Base-by-base conservation (phyloP, 2,113 vertebrate species). In the Pseudolaguvia tuberculata region DNA sequence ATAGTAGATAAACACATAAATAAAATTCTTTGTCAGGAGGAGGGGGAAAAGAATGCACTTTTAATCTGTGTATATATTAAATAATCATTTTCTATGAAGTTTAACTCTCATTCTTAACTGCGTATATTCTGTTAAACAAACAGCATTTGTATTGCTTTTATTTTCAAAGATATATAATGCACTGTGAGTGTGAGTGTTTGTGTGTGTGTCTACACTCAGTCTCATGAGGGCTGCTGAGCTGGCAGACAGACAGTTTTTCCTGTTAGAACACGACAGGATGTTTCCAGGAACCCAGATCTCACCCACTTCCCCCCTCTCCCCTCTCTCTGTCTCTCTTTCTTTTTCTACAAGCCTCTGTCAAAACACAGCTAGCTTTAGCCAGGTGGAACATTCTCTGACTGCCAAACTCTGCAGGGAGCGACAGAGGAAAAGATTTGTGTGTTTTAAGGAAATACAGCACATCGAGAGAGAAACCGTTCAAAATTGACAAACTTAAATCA, bases 201-300 rank as follows among this genome's bases (percentile, higher is more conserved):
- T 75, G 72, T 66, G 75, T 67, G 58, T 71, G 63, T 51, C 14
- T 55, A 61, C 17, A 47, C 65, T 31, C 63, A 73, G 47, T 61
- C 71, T 61, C 48, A 55, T 45, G 29, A 77, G 65, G 20, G 21
- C 69, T 23, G 80, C 73, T 70, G 63, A 77, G 47, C 75, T 80
- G 81, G 75, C 74, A 75, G 72, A 68, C 55, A 51, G 39, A 71
- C 51, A 57, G 42, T 66, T 66, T 57, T 78, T 80, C 71, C 75
- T 79, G 77, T 77, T 79, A 72, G 71, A 75, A 77, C 72, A 63
- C 31, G 35, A 69, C 69, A 72, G 73, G 76, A 78, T 51, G 61
- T 75, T 83, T 83, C 82, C 82, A 73, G 77, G 82, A 83, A 80
- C 51, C 66, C 39, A 68, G 63, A 79, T 55, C 52, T 53, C 57